Evolutionary conservation across 2,113 vertebrate species (phyloP).

Genomic region (Thinocorus orbignyianus): DNA sequence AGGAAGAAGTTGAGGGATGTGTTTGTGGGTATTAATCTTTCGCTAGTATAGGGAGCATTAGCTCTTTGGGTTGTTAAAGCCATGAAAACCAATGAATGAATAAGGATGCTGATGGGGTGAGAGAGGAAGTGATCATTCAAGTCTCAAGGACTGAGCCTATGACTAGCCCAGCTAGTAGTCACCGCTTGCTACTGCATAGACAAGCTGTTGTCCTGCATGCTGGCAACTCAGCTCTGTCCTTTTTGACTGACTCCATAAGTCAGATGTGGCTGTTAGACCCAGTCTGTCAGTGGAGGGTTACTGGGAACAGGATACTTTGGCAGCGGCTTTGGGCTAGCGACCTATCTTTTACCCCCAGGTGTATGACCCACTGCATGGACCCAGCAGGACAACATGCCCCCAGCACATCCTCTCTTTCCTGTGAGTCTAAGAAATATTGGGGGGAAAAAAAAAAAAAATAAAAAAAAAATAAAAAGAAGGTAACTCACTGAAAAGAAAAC

Average conservation of each 20-base stretch:
- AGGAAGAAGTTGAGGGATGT: not conserved
- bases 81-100: not conserved
- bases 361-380: not conserved
- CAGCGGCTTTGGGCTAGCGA: not conserved
- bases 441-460: not conserved
- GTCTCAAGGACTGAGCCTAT: not conserved
- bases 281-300: not conserved
- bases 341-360: not conserved
- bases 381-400: not conserved
- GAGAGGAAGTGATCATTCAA: not conserved
- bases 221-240: not conserved
- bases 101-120: not conserved
- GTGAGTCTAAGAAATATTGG: not conserved
- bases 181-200: not conserved
- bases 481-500: not conserved
- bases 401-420: accelerated
- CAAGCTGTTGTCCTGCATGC: not conserved
- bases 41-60: not conserved
- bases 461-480: too few relatives aligned
- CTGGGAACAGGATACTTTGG: not conserved
- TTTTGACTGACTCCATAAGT: not conserved
- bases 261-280: not conserved
- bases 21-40: not conserved
- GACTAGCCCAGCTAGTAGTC: not conserved
- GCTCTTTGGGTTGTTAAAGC: not conserved